Evolutionary conservation across 1,140 invertebrate genomes (phyloP), one percentile per base, ranked within the genome.

Genomic region (Paracyclopina nana): DNA sequence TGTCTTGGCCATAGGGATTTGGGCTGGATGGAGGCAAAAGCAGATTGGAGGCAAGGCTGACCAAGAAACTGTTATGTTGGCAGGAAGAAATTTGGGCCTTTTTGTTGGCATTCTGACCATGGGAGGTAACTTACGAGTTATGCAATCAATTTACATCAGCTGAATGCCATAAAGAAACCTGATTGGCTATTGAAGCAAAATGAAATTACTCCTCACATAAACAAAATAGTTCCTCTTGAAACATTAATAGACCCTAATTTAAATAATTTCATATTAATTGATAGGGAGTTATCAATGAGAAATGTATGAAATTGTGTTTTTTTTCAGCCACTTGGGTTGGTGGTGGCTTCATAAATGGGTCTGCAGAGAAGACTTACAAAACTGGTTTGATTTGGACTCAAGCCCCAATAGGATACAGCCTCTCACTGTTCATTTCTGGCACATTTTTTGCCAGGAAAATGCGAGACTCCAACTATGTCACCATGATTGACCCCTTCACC

Each of bases 21-120:
- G 46, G 42, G 54, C 57, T 14, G 57, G 54, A 0, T 58, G 54
- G 54, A 38, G 50, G 8, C 26, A 44, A 34, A n/a, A n/a, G n/a
- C n/a, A n/a, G n/a, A n/a, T n/a, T n/a, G 16, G n/a, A 20, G 40
- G 44, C 4, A 41, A 29, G 4, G 41, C 8, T 12, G n/a, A 24
- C 6, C 41, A 44, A 61, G 88, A 94, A 66, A 87, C 94, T 64
- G 86, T 97, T 11, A 95, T 96, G 88, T 65, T 96, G 57, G 91
- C 91, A 0, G 90, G 90, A 1, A 70, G 91, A 43, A 91, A 86
- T 60, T 95, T 96, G 58, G 90, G 91, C 4, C 69, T 92, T 2
- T 84, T 96, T 58, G 90, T 96, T 34, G 91, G 91, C 16, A 90
- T 94, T 54, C 95, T 96, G 59, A 96, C 91, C n/a, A 97, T 96